These are phyloP conservation scores for Muntiacus muntjak DNA, from an alignment of 2,113 vertebrate species.

Conservation along the genomic window DNA sequence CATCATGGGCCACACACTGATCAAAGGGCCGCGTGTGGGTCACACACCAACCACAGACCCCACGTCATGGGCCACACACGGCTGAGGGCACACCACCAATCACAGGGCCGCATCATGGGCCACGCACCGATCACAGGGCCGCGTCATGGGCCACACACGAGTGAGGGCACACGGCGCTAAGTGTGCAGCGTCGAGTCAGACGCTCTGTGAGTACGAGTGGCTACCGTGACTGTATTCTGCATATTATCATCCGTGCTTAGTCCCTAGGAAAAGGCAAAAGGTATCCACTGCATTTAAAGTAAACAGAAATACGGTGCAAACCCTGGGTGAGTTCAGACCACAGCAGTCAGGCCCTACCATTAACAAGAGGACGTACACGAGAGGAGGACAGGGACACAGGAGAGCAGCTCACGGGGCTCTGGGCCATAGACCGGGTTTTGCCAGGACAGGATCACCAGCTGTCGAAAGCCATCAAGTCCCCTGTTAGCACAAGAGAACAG, in stretches of 20 bases:
- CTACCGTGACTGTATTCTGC: neutral
- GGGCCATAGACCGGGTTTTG: neutral
- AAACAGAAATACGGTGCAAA: neutral
- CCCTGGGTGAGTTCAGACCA: neutral
- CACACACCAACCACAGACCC: neutral
- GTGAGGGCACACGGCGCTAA: neutral
- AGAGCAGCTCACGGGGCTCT: neutral
- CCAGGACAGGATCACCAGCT: neutral
- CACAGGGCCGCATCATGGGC: too few species aligned
- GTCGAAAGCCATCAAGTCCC: neutral
- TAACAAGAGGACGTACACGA: neutral
- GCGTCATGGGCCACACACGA: rapidly evolving
- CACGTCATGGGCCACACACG: too few species aligned
- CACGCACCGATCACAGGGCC: too few species aligned
- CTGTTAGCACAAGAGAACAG: neutral
- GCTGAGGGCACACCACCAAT: too few species aligned
- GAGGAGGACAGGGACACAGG: neutral
- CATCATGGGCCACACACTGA: too few species aligned
- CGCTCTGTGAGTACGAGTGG: neutral
- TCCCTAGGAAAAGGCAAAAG: neutral
- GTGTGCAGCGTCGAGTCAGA: neutral
- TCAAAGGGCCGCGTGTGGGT: too few species aligned
- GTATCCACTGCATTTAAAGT: neutral
- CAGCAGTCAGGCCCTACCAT: neutral
- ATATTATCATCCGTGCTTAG: neutral